These are phyloP conservation scores for Chaenogobius annularis DNA, from an alignment of 2,113 vertebrate genomes.

Conservation along the genomic window DNA sequence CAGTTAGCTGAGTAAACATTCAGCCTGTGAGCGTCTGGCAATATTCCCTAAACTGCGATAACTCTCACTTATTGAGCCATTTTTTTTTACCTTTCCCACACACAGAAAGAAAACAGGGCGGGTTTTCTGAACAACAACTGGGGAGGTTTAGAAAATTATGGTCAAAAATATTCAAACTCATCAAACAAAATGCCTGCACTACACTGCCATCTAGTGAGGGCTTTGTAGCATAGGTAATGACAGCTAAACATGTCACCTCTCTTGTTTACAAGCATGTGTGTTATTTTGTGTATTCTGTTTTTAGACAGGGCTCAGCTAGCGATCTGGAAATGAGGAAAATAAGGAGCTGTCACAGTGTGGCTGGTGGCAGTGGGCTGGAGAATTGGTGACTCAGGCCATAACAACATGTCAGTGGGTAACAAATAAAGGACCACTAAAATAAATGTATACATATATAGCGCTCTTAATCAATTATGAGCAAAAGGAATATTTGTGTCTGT, in stretches of 20 bases:
- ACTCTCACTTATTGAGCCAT: slow-evolving; percentile 7
- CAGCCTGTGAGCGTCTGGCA: slow-evolving; percentile 11
- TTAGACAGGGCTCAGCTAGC: slow-evolving; percentile 41
- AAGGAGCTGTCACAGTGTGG: slow-evolving; percentile 35
- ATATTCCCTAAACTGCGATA: not conserved
- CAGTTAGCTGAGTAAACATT: slow-evolving; percentile 49
- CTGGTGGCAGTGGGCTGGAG: slow-evolving; percentile 32
- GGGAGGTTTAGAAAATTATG: slow-evolving; percentile 41
- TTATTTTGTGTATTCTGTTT: slow-evolving; percentile 10
- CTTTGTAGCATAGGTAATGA: slow-evolving; percentile 19
- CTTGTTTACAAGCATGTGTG: slow-evolving; percentile 16
- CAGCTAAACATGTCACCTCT: slow-evolving; percentile 27
- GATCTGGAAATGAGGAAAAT: slow-evolving; percentile 58
- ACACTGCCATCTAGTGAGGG: slow-evolving; percentile 75
- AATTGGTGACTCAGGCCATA: slow-evolving; percentile 15
- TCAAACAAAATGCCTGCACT: slow-evolving; percentile 41
- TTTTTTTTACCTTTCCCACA: slow-evolving; percentile 8
- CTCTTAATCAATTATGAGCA: not conserved
- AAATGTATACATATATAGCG: not conserved
- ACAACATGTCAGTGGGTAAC: slow-evolving; percentile 17
- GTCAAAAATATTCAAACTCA: slow-evolving; percentile 30
- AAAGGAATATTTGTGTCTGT: not conserved
- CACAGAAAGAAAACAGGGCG: not conserved
- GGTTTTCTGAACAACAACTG: not conserved
- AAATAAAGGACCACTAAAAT: not conserved